Conservation (phyloP, 1,140 invertebrate genomes). For the Eriosoma lanigerum region DNA sequence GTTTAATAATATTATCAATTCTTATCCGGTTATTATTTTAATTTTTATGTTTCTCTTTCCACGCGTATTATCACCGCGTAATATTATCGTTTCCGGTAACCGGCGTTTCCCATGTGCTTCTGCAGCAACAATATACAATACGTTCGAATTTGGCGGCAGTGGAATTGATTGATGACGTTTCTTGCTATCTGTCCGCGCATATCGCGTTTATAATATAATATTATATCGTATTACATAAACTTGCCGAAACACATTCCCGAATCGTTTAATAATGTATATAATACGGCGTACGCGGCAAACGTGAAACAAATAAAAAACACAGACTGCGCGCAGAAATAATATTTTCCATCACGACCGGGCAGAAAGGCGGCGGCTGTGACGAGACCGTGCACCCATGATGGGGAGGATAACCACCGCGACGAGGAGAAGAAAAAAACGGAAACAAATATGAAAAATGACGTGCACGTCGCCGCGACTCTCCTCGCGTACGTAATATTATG, state of each 20-base stretch:
- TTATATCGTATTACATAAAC: background rate
- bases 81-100: too few relatives aligned
- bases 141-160: background rate
- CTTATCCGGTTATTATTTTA: too few relatives aligned
- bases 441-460: constrained; percentile 49
- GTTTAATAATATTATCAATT: too few relatives aligned
- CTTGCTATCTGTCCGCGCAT: constrained; percentile 18
- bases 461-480: constrained; percentile 2
- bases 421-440: background rate
- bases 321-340: constrained; percentile 28
- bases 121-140: too few relatives aligned
- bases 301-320: constrained; percentile 49
- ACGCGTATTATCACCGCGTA: too few relatives aligned
- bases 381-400: too few relatives aligned
- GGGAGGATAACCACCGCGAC: too few relatives aligned
- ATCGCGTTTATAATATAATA: background rate
- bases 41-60: too few relatives aligned
- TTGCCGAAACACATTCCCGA: constrained; percentile 38
- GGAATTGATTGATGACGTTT: constrained; percentile 47
- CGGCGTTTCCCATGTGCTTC: too few relatives aligned
- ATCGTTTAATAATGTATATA: constrained; percentile 47
- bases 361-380: too few relatives aligned
- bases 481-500: background rate
- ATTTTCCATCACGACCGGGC: constrained; percentile 22
- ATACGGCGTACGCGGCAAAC: background rate